phyloP scores from a whole-genome alignment of 1,140 invertebrate genomes.

The Trichogramma pretiosum region DNA sequence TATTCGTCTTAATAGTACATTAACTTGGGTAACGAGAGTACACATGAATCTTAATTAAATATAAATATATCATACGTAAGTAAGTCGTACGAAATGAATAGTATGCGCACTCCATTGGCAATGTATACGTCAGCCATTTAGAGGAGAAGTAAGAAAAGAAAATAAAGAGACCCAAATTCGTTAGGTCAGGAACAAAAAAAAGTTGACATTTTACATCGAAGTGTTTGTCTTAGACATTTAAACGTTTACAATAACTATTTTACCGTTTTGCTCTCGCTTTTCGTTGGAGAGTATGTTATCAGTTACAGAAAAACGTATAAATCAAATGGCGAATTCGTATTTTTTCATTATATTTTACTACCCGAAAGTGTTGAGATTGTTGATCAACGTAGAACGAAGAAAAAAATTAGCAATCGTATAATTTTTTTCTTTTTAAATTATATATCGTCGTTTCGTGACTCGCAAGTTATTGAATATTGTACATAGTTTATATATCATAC shows the following conservation, averaged over 20 bases:
- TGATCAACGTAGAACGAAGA: no score
- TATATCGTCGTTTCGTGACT: no score
- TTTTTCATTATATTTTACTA: no score
- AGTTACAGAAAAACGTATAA: constrained; percentile 9
- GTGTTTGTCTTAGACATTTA: no score
- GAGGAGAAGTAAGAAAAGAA: no score
- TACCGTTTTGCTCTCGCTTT: constrained; percentile 12
- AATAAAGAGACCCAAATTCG: constrained; percentile 18
- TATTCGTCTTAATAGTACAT: constrained; percentile 37
- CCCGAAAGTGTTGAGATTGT: no score
- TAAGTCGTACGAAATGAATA: constrained; percentile 18
- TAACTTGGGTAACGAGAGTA: constrained; percentile 34
- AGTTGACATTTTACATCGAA: no score
- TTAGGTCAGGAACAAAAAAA: constrained; percentile 20
- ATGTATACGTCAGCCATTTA: constrained; percentile 12
- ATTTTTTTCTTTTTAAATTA: neutral
- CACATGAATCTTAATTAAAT: constrained; percentile 23
- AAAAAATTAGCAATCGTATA: neutral
- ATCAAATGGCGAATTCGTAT: constrained; percentile 15
- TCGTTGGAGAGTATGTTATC: constrained; percentile 17
- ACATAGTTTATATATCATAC: no score
- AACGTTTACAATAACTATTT: constrained; percentile 14
- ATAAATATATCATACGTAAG: no score
- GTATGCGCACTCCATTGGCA: constrained; percentile 13
- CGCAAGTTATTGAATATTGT: no score